A percentile compares a stretch with the other conserved stretches of the same genome.
Conservation (phyloP, 2,797 vertebrate species). For the Monodelphis domestica region DNA sequence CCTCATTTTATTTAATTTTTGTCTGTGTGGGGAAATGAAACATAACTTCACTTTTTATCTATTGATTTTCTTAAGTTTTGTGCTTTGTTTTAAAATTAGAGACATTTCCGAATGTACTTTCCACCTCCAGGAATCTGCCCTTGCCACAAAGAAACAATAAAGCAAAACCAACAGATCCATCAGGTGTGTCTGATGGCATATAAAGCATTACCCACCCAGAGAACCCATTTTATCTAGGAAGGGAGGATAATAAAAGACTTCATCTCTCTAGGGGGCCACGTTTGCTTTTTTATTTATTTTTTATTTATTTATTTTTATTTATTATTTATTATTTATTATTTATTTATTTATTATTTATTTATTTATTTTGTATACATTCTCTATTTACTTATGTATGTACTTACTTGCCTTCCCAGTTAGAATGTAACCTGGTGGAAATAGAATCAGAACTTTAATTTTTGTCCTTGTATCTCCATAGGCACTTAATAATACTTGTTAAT, state of each 20-base stretch:
- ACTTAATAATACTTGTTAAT: background rate
- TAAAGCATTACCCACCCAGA: background rate
- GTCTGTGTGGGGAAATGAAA: background rate
- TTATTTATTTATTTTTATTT: background rate
- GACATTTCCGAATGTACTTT: background rate
- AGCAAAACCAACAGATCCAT: background rate
- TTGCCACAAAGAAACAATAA: background rate
- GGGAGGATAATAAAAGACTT: background rate
- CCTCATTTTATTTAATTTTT: background rate
- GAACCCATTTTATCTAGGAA: background rate
- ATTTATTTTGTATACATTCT: background rate
- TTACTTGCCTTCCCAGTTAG: background rate
- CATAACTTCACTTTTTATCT: background rate
- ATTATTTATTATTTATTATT: no score
- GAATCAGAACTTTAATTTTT: no score
- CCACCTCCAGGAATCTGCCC: background rate
- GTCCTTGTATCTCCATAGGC: background rate
- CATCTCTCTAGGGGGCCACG: background rate
- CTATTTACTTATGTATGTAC: no score
- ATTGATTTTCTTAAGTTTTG: background rate
- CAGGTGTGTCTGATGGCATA: background rate
- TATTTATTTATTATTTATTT: no score
- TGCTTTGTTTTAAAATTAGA: background rate
- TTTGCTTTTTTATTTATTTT: background rate
- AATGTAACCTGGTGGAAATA: no score